Evolutionary conservation across 2,113 vertebrate species (phyloP).

Genomic region (Phyllostomus discolor): DNA sequence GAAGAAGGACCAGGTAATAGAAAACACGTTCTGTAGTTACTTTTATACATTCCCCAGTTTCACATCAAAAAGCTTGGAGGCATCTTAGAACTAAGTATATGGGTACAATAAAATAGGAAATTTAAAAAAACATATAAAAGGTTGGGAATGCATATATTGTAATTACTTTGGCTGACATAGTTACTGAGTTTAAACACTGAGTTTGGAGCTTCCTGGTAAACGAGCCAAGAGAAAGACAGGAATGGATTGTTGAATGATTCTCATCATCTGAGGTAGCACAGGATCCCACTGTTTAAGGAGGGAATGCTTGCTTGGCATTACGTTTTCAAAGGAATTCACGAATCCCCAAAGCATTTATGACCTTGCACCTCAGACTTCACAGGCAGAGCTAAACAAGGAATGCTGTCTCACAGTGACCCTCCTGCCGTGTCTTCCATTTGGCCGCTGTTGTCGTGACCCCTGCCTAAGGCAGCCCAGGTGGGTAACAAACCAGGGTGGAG

Average conservation of each 20-base stretch:
- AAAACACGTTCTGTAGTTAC: neutral
- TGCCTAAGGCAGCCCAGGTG: neutral
- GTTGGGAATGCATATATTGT: neutral
- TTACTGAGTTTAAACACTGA: neutral
- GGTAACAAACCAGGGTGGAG: neutral
- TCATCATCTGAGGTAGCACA: neutral
- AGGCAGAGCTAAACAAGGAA: neutral
- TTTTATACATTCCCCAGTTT: neutral
- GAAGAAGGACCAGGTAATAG: neutral
- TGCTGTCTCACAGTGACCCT: accelerated
- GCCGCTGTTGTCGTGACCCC: neutral
- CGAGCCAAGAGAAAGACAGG: neutral
- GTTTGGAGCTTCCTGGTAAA: neutral
- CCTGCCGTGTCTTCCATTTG: neutral
- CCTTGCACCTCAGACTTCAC: neutral
- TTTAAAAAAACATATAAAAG: neutral
- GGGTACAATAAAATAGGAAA: neutral
- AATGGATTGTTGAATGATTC: neutral
- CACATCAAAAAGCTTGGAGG: neutral
- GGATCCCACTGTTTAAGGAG: neutral
- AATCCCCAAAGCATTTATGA: neutral
- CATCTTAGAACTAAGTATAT: neutral
- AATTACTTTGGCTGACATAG: neutral
- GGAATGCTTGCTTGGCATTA: neutral
- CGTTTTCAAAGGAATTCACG: neutral